phyloP scores from a whole-genome alignment of 1,140 invertebrate genomes.

The Planococcus citri region DNA sequence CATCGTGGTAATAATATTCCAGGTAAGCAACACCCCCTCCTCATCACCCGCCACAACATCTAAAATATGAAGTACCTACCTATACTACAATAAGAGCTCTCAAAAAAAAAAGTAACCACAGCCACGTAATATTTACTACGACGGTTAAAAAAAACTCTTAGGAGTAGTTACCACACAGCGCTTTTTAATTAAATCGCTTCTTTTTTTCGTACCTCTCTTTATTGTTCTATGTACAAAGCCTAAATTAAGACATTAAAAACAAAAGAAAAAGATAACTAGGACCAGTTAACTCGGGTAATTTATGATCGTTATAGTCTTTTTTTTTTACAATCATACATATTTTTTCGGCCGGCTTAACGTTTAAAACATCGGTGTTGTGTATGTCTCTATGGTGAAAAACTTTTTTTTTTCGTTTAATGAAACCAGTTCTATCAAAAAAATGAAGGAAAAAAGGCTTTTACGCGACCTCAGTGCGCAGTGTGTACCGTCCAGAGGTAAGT shows the following conservation, averaged over 20 bases:
- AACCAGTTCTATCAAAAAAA: neutral
- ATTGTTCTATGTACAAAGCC: conserved; percentile 9
- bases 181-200: conserved; percentile 12
- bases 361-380: no score
- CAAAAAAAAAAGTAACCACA: neutral
- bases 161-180: neutral
- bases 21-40: no score
- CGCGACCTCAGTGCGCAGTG: neutral
- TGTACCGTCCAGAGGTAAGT: neutral
- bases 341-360: conserved; percentile 5
- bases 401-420: no score
- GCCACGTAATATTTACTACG: neutral
- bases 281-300: conserved; percentile 15
- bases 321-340: neutral
- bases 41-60: no score
- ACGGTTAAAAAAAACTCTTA: neutral
- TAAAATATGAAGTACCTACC: no score
- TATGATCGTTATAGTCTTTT: conserved; percentile 14
- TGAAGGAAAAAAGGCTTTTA: neutral
- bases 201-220: neutral
- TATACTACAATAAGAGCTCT: no score
- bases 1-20: no score
- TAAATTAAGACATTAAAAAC: conserved; percentile 18
- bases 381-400: neutral
- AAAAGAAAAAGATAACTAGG: conserved; percentile 8